These are phyloP conservation scores for Sceloporus undulatus DNA, from an alignment of 2,113 vertebrate genomes.

Conservation along the genomic window DNA sequence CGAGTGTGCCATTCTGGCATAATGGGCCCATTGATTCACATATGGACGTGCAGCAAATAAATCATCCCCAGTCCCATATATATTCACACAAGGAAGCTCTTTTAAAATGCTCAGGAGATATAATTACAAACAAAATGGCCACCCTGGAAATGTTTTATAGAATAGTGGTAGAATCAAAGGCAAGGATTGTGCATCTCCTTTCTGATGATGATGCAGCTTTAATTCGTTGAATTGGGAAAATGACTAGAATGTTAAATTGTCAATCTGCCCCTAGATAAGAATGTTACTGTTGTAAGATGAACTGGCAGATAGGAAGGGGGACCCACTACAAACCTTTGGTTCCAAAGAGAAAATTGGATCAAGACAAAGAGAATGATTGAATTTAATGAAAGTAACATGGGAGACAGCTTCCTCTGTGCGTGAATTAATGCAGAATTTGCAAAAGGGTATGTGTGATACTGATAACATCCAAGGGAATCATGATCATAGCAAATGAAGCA, in stretches of 20 bases:
- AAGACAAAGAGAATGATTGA: conserved; percentile 53
- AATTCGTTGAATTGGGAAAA: conserved; percentile 47
- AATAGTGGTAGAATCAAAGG: background rate
- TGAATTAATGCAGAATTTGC: conserved; percentile 35
- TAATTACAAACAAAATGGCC: background rate
- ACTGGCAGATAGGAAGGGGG: background rate
- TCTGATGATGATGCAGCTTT: conserved; percentile 14
- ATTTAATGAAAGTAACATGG: conserved; percentile 61
- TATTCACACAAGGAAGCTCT: background rate
- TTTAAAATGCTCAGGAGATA: conserved; percentile 18
- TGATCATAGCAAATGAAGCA: conserved; percentile 51
- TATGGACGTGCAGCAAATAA: background rate
- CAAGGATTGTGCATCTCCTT: background rate
- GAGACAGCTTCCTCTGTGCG: conserved; percentile 49
- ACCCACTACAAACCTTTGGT: conserved; percentile 46
- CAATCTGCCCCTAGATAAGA: background rate
- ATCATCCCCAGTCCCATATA: background rate
- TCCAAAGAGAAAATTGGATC: conserved; percentile 47
- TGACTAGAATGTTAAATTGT: conserved; percentile 37
- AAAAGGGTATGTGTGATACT: conserved; percentile 23
- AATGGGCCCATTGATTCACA: conserved; percentile 33
- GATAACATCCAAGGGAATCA: conserved; percentile 50
- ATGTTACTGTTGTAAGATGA: background rate
- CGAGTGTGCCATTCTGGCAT: conserved; percentile 22
- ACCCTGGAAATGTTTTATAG: background rate